Evolutionary conservation across 2,113 vertebrate genomes (phyloP).

Genomic region (Pimephales promelas): DNA sequence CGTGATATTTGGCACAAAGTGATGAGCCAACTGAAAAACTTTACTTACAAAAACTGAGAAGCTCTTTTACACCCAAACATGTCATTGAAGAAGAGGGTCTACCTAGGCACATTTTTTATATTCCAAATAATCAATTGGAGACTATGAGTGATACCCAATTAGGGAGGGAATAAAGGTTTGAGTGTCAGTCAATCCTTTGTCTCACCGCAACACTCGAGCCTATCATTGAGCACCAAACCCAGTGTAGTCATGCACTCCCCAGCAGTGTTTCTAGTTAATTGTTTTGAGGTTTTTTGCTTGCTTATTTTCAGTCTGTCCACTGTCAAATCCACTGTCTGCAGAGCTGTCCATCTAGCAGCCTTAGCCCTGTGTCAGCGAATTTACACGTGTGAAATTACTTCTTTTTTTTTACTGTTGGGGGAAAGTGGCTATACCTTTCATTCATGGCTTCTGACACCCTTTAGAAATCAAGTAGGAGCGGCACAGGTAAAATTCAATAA

Average conservation of each 20-base stretch:
- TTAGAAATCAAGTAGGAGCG: background rate
- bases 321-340: background rate
- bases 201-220: background rate
- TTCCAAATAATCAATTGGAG: too few species aligned
- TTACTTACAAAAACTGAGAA: too few species aligned
- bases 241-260: background rate
- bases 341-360: background rate
- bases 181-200: background rate
- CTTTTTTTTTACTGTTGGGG: background rate
- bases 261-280: background rate
- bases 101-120: too few species aligned
- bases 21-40: too few species aligned
- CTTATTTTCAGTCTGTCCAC: background rate
- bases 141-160: background rate
- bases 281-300: background rate
- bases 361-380: background rate
- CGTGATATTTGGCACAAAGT: too few species aligned
- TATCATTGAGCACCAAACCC: background rate
- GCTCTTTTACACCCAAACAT: too few species aligned
- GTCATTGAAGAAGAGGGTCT: too few species aligned
- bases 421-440: background rate
- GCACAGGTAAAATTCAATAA: background rate
- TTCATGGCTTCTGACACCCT: background rate
- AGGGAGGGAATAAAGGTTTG: slow-evolving; percentile 2
- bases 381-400: background rate